Base-by-base conservation (phyloP, 2,797 vertebrate species). In the Halcyon chelicuti region DNA sequence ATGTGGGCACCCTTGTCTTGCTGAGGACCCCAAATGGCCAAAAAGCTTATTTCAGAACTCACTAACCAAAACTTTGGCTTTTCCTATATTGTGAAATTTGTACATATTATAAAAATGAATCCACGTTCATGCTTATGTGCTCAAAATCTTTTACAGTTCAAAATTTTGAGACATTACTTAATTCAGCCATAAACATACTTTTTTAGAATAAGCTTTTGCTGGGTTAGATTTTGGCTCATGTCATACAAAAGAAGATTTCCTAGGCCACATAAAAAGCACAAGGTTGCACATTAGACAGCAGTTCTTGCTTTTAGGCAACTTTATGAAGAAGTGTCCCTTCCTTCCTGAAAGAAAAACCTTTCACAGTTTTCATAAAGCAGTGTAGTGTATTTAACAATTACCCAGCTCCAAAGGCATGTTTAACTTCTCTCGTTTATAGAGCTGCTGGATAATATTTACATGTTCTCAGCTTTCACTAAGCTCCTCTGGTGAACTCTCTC, bases 381-480 rank as follows among this genome's bases (percentile, higher is more conserved):
- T 47, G 80, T 29, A 80, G 51, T 80, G 39, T 60, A 66, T 86
- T 47, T 85, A 85, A 87, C 83, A 61, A 77, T 65, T 74, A 72
- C 62, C 35, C n/a, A 75, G 58, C 66, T 72, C 57, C 68, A 81
- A 91, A 90, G 66, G 47, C 51, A 80, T 79, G 58, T 44, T 81
- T 88, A 73, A 88, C 31, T 75, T 70, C 55, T 12, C 76, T 86
- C 5, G 0, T 80, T 94, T 93, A 80, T 31, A 70, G 66, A 93
- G 63, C 75, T 94, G 73, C 46, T 86, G 68, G 51, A 70, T 88
- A 94, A 90, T 76, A 93, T 94, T 96, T 94, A 96, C 63, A 83
- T 21, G 42, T 90, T 94, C 90, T 90, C 58, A 62, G 81, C 51
- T 95, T 70, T 60, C 76, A 42, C 65, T 63, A 73, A 44, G 76